These are phyloP conservation scores for Tinamus major DNA, from an alignment of 2,797 vertebrate species.

Conservation along the genomic window DNA sequence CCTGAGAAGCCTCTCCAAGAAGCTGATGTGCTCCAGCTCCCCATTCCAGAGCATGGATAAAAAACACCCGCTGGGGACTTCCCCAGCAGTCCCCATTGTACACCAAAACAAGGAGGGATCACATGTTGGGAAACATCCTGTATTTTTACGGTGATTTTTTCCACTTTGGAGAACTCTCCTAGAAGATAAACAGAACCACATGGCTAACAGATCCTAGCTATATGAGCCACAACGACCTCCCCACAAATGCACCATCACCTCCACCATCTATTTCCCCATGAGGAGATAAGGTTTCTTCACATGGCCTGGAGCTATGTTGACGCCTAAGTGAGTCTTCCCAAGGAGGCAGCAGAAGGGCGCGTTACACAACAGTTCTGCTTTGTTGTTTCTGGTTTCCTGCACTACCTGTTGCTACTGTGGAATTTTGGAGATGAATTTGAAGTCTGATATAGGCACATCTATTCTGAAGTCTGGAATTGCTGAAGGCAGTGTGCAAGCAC, in stretches of 20 bases:
- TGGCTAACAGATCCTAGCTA: neutral
- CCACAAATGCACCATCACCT: neutral
- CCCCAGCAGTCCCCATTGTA: fast-evolving
- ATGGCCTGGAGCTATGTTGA: neutral
- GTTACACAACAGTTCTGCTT: neutral
- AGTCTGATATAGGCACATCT: fast-evolving
- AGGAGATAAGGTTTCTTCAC: neutral
- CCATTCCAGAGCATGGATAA: neutral
- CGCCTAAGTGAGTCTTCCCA: neutral
- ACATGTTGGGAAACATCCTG: conserved; percentile 17
- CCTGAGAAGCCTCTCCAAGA: neutral
- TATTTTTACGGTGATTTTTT: conserved; percentile 10
- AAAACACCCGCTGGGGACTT: neutral
- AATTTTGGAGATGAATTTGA: neutral
- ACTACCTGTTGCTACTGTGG: neutral
- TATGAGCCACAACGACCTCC: neutral
- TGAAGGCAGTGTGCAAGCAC: neutral
- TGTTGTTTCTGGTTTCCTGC: neutral
- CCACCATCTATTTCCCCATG: neutral
- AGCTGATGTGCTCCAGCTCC: neutral
- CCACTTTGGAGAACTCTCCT: neutral
- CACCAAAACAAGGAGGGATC: neutral
- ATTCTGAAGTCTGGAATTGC: neutral
- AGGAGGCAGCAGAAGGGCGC: neutral
- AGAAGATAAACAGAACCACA: conserved; percentile 36